Percentiles rank a stretch among this genome's conserved stretches.
Evolutionary conservation across 2,113 vertebrate species (phyloP).

Genomic region (Sprattus sprattus): DNA sequence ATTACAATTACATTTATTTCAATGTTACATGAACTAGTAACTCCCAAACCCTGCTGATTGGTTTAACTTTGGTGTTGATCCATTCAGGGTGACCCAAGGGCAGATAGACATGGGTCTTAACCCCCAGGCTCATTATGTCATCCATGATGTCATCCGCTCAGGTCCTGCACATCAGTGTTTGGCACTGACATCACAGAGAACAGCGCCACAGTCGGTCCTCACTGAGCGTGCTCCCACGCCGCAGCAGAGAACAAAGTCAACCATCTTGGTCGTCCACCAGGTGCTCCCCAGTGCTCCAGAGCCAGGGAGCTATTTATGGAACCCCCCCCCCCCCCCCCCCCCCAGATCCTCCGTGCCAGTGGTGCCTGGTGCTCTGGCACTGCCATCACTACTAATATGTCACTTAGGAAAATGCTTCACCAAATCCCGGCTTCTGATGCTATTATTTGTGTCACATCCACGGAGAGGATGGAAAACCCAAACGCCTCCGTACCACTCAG

Average conservation of each 20-base stretch:
- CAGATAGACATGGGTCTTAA: background rate
- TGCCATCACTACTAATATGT: background rate
- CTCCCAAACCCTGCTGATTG: too few species aligned
- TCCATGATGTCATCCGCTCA: background rate
- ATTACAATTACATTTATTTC: too few species aligned
- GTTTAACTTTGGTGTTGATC: too few species aligned
- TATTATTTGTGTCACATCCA: background rate
- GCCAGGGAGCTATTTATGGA: background rate
- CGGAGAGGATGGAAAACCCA: background rate
- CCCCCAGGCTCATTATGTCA: too few species aligned
- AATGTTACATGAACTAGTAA: too few species aligned
- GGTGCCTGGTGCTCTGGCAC: background rate
- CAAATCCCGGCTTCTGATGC: background rate
- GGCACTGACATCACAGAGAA: background rate
- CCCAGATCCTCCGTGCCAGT: background rate
- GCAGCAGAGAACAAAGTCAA: background rate
- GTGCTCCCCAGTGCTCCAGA: background rate
- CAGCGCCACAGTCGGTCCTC: too few species aligned
- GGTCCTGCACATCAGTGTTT: background rate
- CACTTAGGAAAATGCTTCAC: background rate
- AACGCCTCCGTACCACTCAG: background rate
- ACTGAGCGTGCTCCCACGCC: background rate
- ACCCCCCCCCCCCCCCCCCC: background rate
- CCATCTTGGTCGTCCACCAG: background rate
- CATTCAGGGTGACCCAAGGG: too few species aligned